These are phyloP conservation scores for Melieria picta DNA, from an alignment of 2,888 invertebrate genomes.

Conservation along the genomic window DNA sequence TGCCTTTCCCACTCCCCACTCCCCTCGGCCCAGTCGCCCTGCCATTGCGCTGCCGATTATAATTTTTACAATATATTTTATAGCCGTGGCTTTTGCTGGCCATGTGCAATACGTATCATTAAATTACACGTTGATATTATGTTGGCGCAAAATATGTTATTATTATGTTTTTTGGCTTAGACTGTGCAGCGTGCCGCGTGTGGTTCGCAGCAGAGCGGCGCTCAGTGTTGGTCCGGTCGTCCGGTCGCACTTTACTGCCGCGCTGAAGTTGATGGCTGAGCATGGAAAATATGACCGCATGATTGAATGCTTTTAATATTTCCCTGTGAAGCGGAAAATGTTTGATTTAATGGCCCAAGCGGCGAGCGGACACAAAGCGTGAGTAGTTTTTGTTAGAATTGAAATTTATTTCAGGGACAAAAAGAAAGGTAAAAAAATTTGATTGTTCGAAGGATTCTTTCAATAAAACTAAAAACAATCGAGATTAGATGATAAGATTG, in stretches of 20 bases:
- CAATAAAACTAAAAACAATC: too few relatives aligned
- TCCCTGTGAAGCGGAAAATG: slow-evolving; percentile 3
- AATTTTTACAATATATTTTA: background rate
- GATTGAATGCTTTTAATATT: slow-evolving; percentile 32
- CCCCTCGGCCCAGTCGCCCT: background rate
- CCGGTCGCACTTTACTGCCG: too few relatives aligned
- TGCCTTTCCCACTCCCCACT: background rate
- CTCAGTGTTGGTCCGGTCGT: too few relatives aligned
- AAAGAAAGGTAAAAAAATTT: too few relatives aligned
- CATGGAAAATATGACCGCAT: slow-evolving; percentile 14
- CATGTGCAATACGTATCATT: background rate
- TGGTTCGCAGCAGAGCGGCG: too few relatives aligned
- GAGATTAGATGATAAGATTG: too few relatives aligned
- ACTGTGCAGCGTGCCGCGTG: too few relatives aligned
- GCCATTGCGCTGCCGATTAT: background rate
- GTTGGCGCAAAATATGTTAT: slow-evolving; percentile 11
- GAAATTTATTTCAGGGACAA: too few relatives aligned
- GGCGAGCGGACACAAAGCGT: too few relatives aligned
- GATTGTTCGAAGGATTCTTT: too few relatives aligned
- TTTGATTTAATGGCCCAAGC: background rate
- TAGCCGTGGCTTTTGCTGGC: slow-evolving; percentile 4
- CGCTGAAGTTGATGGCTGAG: background rate
- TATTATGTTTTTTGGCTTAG: background rate
- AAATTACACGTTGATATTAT: slow-evolving; percentile 25
- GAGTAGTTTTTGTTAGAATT: too few relatives aligned